Percentiles rank a stretch among this genome's conserved stretches.
phyloP scores from a whole-genome alignment of 2,797 vertebrate genomes.

The Oophaga sylvatica region DNA sequence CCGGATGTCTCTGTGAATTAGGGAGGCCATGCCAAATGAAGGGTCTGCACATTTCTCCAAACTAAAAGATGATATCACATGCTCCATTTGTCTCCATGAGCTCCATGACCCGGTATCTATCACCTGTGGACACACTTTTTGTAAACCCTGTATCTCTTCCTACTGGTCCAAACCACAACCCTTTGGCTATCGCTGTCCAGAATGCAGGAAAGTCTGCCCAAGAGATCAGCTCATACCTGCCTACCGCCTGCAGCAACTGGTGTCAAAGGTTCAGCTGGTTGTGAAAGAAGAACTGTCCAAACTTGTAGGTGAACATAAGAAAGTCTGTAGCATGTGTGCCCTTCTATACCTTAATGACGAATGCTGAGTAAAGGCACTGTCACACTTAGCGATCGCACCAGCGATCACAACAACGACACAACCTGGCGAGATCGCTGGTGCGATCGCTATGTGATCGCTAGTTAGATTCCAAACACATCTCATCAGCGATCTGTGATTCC shows the following conservation, averaged over 20 bases:
- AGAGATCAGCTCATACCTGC: slow-evolving; percentile 44
- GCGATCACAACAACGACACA: no score
- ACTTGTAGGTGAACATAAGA: background rate
- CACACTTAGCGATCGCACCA: no score
- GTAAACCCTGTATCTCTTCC: slow-evolving; percentile 71
- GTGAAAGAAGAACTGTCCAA: slow-evolving; percentile 32
- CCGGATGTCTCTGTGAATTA: background rate
- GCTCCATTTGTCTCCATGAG: slow-evolving; percentile 74
- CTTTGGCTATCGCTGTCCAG: slow-evolving; percentile 29
- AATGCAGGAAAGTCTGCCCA: slow-evolving; percentile 45
- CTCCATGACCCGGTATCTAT: slow-evolving; percentile 75
- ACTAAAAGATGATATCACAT: slow-evolving; percentile 72
- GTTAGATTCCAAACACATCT: no score
- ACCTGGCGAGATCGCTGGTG: no score
- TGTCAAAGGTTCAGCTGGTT: slow-evolving; percentile 37
- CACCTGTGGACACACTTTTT: slow-evolving; percentile 76
- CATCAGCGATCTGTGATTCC: no score
- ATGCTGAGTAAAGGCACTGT: background rate
- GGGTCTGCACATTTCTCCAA: slow-evolving; percentile 8
- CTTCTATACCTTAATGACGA: background rate
- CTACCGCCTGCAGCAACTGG: slow-evolving; percentile 41
- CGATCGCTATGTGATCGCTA: no score
- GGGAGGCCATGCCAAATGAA: background rate
- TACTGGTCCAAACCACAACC: slow-evolving; percentile 66
- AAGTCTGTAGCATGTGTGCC: background rate